A percentile compares a stretch with the other conserved stretches of the same genome.
phyloP scores from a whole-genome alignment of 1,140 invertebrate genomes.

The Lamellibrachia luymesi region DNA sequence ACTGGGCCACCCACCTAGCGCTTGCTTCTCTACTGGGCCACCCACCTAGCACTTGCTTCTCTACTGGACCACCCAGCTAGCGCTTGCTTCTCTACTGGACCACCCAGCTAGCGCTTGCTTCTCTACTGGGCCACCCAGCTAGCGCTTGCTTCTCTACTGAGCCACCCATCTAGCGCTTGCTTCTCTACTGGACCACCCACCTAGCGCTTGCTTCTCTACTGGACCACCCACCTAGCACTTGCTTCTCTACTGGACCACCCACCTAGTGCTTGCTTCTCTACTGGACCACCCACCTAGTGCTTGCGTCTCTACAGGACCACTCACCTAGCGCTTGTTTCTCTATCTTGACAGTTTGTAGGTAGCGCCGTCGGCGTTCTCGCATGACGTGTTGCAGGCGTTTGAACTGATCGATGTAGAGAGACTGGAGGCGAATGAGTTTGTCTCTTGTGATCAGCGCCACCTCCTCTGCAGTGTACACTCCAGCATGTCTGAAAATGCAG shows the following conservation, averaged over 20 bases:
- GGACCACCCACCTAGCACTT: background rate
- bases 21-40: background rate
- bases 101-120: background rate
- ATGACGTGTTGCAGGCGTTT: slow-evolving; percentile 72
- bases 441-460: slow-evolving; percentile 74
- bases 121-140: background rate
- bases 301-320: background rate
- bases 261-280: background rate
- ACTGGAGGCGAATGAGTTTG: slow-evolving; percentile 76
- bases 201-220: background rate
- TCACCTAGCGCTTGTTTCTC: slow-evolving; percentile 79
- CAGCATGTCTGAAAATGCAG: slow-evolving; percentile 66
- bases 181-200: background rate
- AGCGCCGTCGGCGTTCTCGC: slow-evolving; percentile 71
- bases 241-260: too few species aligned
- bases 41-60: background rate
- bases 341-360: slow-evolving; percentile 70
- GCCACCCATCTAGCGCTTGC: background rate
- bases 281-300: background rate
- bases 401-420: slow-evolving; percentile 81
- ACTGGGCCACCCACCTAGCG: background rate
- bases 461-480: slow-evolving; percentile 84
- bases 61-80: background rate
- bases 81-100: background rate
- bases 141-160: background rate